Evolutionary conservation across 2,888 invertebrate species (phyloP), one percentile per base, ranked within the genome.

Genomic region (Leptopterna dolabrata): DNA sequence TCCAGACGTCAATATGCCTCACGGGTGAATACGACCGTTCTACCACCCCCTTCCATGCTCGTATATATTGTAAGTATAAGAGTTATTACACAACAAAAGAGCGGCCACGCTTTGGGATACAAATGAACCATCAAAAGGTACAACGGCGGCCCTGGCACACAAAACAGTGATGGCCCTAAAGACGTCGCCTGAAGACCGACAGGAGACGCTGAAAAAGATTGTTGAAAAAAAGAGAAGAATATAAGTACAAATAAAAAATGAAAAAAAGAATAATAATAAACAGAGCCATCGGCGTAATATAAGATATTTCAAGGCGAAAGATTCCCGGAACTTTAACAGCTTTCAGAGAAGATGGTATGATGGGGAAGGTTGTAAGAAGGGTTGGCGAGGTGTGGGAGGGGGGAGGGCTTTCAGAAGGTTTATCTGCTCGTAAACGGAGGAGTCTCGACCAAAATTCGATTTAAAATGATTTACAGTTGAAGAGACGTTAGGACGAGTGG

Each of bases 241-340:
- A 73, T 36, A 36, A 16, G 41, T 73, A 41, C 36, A 73, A 73
- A 73, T 30, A 73, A 36, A 73, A 29, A 36, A 36, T 29, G 71
- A 63, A 41, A 70, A 83, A 83, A 83, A 24, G 24, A 63, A 83
- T 63, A 83, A 36, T 36, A 55, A 70, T 83, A 83, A 83, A 83
- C 83, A 70, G 41, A 83, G 83, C 83, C 83, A 83, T 83, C 63
- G 83, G 83, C 71, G 63, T 83, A 83, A 83, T 83, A 43, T 83
- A 83, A 83, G 83, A 71, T 41, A 83, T 83, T 83, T 83, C 70
- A 83, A 71, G 83, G 63, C 83, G 19, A 27, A 63, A 83, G 70
- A 63, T 83, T 83, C 83, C 70, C 70, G 71, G 83, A 83, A 83
- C 83, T 70, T 83, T 83, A 36, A 83, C 55, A 27, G 71, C 83